phyloP scores from a whole-genome alignment of 2,113 vertebrate species.

The Platanista minor region DNA sequence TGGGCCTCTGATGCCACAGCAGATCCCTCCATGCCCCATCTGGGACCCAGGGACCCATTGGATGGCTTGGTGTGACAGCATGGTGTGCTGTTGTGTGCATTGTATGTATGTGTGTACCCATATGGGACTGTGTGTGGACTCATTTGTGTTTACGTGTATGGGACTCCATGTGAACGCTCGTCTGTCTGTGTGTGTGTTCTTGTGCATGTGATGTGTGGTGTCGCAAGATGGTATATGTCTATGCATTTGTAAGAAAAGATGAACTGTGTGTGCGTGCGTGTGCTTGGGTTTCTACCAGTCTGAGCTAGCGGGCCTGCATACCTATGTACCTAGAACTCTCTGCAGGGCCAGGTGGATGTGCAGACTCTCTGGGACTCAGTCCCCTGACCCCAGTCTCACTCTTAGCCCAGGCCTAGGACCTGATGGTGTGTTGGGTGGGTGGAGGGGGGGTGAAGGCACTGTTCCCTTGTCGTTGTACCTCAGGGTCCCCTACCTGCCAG shows the following conservation, averaged over 20 bases:
- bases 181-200: background rate
- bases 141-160: background rate
- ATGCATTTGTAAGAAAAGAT: background rate
- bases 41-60: background rate
- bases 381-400: background rate
- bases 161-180: background rate
- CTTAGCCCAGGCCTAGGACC: background rate
- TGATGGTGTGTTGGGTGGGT: rapidly evolving
- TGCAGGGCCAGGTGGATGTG: background rate
- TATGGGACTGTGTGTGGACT: background rate
- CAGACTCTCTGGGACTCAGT: background rate
- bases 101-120: background rate
- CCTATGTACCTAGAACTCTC: background rate
- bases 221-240: background rate
- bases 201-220: background rate
- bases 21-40: background rate
- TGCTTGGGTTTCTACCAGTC: background rate
- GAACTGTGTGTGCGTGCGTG: rapidly evolving
- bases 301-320: background rate
- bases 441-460: background rate
- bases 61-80: background rate
- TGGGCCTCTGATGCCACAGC: background rate
- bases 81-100: background rate
- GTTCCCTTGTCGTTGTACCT: background rate
- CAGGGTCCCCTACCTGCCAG: background rate